Base-by-base conservation (phyloP, 2,888 invertebrate genomes). In the Stenoptilia bipunctidactyla region DNA sequence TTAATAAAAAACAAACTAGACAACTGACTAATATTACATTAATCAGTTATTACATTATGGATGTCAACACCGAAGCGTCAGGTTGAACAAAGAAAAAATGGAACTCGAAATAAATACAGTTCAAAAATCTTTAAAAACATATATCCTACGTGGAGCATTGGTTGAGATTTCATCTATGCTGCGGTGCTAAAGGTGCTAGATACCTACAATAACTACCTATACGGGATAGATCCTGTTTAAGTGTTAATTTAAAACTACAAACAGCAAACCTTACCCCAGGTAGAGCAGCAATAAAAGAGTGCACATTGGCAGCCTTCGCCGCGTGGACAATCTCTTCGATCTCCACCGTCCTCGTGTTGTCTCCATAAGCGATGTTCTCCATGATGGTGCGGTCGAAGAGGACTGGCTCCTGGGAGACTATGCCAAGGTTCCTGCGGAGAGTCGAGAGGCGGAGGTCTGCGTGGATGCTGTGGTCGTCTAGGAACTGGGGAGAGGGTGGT, bases 361-460 rank as follows among this genome's bases (percentile, higher is more conserved):
- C 92, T 1, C 96, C 96, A 59, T 96, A 96, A 0, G 91, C 90
- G 48, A 96, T 95, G 66, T 96, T 96, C 46, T 95, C 92, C 0
- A 82, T 86, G 40, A 96, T 92, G 10, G 91, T 90, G 46, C 91
- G 86, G 64, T 93, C 92, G 68, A 96, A 96, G 1, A 96, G 79
- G 5, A 90, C 89, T 0, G 94, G 96, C 61, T 96, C 95, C 75
- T 96, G 96, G 0, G 55, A 51, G 3, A 61, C 61, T 37, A 61
- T 40, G 0, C 56, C 58, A 27, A 51, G 49, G 13, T 45, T 1
- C 90, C 90, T 9, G 92, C 90, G 45, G 91, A 89, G 25, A 25
- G 25, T 25, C 25, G 25, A 6, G 5, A 25, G 9, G 25, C 25
- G 5, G 9, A 25, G 5, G 25, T 25, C 25, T 6, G 5, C 5